Conservation (phyloP, 2,888 invertebrate species). For the Athetis lepigone region DNA sequence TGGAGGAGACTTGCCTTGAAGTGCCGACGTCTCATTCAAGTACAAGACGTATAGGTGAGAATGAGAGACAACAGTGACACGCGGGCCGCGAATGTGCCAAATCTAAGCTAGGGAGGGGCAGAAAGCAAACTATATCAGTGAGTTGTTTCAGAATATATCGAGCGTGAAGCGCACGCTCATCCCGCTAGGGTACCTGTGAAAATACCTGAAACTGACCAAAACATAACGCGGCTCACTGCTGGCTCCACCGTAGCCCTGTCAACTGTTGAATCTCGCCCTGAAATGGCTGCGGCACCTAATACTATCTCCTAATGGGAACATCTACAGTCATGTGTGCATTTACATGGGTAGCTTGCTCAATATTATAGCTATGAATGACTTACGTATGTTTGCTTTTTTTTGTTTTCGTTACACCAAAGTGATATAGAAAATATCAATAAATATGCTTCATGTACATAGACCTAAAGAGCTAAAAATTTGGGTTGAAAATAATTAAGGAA, state of each 20-base stretch:
- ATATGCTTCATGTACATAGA: conserved; percentile 59
- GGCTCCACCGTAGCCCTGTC: conserved; percentile 88
- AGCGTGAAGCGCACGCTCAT: conserved; percentile 86
- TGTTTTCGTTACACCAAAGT: conserved; percentile 55
- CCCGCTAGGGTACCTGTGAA: conserved; percentile 86
- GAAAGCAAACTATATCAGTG: conserved; percentile 91
- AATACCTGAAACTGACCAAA: conserved; percentile 89
- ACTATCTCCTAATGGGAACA: conserved; percentile 79
- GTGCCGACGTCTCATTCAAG: conserved; percentile 90
- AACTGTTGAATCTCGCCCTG: conserved; percentile 91
- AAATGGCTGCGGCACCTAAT: conserved; percentile 83
- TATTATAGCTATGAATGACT: conserved; percentile 62
- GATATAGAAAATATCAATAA: conserved; percentile 52
- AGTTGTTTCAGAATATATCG: conserved; percentile 83
- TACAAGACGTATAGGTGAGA: conserved; percentile 91
- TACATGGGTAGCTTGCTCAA: conserved; percentile 49
- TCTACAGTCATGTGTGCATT: conserved; percentile 63
- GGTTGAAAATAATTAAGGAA: conserved; percentile 55
- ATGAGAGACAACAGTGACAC: conserved; percentile 91
- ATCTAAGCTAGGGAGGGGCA: conserved; percentile 91
- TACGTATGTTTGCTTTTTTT: conserved; percentile 56
- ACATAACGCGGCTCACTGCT: conserved; percentile 87
- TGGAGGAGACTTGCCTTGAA: conserved; percentile 90
- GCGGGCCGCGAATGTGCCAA: conserved; percentile 91
- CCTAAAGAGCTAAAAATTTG: conserved; percentile 59